Evolutionary conservation across 1,140 invertebrate genomes (phyloP), one percentile per base, ranked within the genome.

Genomic region (Popillia japonica): DNA sequence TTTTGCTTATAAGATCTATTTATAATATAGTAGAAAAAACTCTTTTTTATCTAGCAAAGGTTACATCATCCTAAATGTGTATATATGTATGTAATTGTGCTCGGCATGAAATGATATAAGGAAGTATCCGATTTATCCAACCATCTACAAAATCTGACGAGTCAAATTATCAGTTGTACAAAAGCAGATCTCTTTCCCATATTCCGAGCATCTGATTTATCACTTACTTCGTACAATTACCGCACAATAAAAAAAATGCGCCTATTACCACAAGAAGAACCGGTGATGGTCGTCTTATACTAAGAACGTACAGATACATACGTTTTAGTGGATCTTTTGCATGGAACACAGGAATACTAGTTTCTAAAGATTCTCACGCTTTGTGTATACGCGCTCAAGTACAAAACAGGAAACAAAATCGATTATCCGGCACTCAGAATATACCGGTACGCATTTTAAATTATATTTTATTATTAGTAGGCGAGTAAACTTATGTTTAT

Each of bases 331-430:
- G 17, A 68, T 68, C 61, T 23, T 68, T 68, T 68, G 27, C 61
- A 20, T 68, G 10, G 20, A 14, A 22, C 61, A 68, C 61, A 68
- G 61, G 61, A 68, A 68, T 68, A 68, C 22, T 27, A 22, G 61
- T 22, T 34, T 68, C 27, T 68, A 68, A 34, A 68, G 61, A 68
- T 68, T 68, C 61, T 68, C 61, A 68, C 61, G 61, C 61, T 68
- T 68, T 27, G 61, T 68, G 61, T 68, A 20, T 22, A 20, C 61
- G 27, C 27, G 27, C 27, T 34, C 27, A 34, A 34, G 27, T 68
- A 22, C 17, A 68, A 68, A 68, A 68, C 61, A 68, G 61, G 61
- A 68, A 68, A 68, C 61, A 68, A 68, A 27, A 68, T 68, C 61
- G 61, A 68, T 68, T 68, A 68, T 68, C 61, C 61, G 61, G 27